A percentile compares a stretch with the other conserved stretches of the same genome.
These are phyloP conservation scores for Andrena cerasifolii DNA, from an alignment of 1,140 invertebrate genomes.

Conservation along the genomic window DNA sequence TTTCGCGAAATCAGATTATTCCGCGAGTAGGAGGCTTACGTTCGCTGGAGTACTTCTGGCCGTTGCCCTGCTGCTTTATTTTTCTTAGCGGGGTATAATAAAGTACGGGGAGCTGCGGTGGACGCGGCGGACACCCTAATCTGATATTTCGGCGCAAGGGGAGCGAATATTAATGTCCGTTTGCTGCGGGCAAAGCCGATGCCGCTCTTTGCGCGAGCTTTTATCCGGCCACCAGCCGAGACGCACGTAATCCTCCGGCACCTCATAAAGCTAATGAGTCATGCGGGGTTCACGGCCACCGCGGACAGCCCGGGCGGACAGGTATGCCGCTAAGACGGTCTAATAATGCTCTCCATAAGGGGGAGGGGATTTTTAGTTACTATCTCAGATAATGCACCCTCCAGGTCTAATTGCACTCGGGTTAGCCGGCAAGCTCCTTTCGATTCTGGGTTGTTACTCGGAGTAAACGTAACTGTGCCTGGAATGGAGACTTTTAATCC, in stretches of 20 bases:
- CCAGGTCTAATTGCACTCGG: not conserved
- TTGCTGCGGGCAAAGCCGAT: conserved; percentile 54
- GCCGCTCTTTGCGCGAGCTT: conserved; percentile 40
- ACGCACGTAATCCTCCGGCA: conserved; percentile 57
- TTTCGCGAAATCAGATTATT: conserved; percentile 58
- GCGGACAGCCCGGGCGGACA: conserved; percentile 44
- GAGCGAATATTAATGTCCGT: conserved; percentile 65
- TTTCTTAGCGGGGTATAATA: conserved; percentile 44
- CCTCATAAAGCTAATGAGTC: conserved; percentile 69
- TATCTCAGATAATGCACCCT: not conserved
- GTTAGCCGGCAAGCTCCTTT: not conserved
- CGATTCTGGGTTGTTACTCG: not conserved
- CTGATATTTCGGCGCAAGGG: conserved; percentile 62
- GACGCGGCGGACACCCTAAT: conserved; percentile 44
- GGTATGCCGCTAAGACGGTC: conserved; percentile 38
- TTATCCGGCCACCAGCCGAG: conserved; percentile 58
- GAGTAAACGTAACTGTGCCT: too few relatives aligned
- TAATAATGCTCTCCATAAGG: not conserved
- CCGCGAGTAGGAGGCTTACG: too few relatives aligned
- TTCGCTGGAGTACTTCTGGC: conserved; percentile 23
- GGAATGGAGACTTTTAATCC: too few relatives aligned
- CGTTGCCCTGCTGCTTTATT: conserved; percentile 40
- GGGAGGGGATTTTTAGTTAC: too few relatives aligned
- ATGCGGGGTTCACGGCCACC: conserved; percentile 36
- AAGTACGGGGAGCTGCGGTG: conserved; percentile 39